A percentile compares a stretch with the other conserved stretches of the same genome.
Conservation (phyloP, 2,113 vertebrate species). For the Catharus fuscescens region DNA sequence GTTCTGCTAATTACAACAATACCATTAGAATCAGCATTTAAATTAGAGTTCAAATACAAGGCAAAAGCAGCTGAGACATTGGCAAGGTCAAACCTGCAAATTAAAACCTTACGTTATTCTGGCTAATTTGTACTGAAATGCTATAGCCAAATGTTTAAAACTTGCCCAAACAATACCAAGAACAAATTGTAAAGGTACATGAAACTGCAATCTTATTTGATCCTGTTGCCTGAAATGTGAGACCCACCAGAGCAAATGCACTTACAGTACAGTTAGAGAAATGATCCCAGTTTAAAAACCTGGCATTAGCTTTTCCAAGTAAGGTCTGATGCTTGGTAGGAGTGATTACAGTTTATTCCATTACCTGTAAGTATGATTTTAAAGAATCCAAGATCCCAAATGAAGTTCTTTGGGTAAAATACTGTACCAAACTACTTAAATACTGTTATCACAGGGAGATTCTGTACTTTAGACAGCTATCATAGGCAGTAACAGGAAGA, state of each 20-base stretch:
- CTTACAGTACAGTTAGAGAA: constrained; percentile 15
- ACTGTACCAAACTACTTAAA: neutral
- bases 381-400: neutral
- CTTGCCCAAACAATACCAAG: constrained; percentile 22
- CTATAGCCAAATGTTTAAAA: constrained; percentile 25
- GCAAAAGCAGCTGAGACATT: neutral
- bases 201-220: constrained; percentile 40
- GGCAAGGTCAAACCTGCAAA: constrained; percentile 24
- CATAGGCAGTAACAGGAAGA: too few relatives aligned
- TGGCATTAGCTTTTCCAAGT: constrained; percentile 2
- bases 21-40: neutral
- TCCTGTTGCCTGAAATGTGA: constrained; percentile 40
- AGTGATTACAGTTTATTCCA: constrained; percentile 7
- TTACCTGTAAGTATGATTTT: constrained; percentile 41
- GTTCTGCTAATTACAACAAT: constrained; percentile 22
- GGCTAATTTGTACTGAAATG: constrained; percentile 44
- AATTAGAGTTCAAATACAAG: constrained; percentile 24
- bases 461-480: neutral
- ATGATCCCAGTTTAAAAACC: constrained; percentile 17
- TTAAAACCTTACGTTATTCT: constrained; percentile 23
- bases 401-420: neutral
- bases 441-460: neutral
- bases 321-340: neutral
- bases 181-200: constrained; percentile 55
- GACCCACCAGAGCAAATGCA: constrained; percentile 9